phyloP scores from a whole-genome alignment of 2,797 vertebrate genomes.

The Bucorvus abyssinicus region DNA sequence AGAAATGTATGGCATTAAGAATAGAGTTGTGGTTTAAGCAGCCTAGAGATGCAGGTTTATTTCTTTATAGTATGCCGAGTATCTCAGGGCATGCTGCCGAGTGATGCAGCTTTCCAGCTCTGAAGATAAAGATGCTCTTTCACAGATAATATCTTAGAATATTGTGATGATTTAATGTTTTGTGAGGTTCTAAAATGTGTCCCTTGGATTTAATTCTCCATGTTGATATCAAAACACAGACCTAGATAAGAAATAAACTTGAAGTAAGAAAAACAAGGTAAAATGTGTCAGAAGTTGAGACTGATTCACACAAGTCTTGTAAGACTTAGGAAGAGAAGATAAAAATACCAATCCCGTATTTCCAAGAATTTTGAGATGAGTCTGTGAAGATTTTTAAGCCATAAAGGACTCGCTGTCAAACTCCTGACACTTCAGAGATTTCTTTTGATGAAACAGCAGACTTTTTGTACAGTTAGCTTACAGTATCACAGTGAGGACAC shows the following conservation, averaged over 20 bases:
- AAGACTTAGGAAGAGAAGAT: neutral
- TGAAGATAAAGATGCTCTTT: slow-evolving; percentile 2
- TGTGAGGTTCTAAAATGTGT: neutral
- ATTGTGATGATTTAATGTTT: neutral
- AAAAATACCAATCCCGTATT: neutral
- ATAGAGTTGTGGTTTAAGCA: neutral
- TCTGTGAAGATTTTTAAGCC: neutral
- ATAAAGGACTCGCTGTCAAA: neutral
- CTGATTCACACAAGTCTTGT: neutral
- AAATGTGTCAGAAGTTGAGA: neutral
- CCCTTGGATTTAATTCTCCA: neutral
- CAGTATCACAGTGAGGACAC: neutral
- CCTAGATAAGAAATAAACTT: neutral
- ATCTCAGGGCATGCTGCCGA: neutral
- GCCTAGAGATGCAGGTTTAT: neutral
- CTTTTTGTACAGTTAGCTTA: neutral
- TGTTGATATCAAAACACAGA: neutral
- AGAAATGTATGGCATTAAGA: neutral
- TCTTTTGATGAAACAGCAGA: neutral
- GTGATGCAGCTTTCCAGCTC: neutral
- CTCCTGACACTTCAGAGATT: neutral
- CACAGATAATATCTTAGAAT: neutral
- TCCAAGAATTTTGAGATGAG: neutral
- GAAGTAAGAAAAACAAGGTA: neutral
- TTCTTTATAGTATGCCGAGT: neutral